Evolutionary conservation across 1,140 invertebrate species (phyloP).

Genomic region (Nixonia krombeini): DNA sequence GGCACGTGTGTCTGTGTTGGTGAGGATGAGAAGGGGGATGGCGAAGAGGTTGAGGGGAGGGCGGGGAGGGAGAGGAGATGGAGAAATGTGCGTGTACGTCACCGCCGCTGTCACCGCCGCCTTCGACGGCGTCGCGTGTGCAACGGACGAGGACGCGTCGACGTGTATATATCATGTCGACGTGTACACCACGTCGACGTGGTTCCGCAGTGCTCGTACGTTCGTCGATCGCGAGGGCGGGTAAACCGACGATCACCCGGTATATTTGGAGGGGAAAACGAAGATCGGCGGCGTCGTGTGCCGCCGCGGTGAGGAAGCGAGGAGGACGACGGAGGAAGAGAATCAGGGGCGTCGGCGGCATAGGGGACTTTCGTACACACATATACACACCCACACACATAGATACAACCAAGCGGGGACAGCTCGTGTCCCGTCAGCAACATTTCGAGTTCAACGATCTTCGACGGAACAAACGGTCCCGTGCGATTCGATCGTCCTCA

Average conservation of each 20-base stretch:
- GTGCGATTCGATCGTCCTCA: conserved; percentile 34
- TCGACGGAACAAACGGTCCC: conserved; percentile 49
- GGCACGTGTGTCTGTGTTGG: conserved; percentile 36
- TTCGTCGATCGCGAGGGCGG: conserved; percentile 11
- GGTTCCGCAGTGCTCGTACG: no score
- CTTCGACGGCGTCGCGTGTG: conserved; percentile 14
- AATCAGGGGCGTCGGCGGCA: conserved; percentile 36
- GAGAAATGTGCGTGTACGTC: conserved; percentile 28
- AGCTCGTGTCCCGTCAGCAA: conserved; percentile 62
- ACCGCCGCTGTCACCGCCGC: neutral
- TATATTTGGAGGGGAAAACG: conserved; percentile 41
- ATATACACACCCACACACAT: conserved; percentile 11
- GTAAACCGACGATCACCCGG: conserved; percentile 34
- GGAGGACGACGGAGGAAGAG: conserved; percentile 1
- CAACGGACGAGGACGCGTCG: conserved; percentile 32
- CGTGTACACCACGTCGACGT: no score
- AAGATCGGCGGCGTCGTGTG: conserved; percentile 30
- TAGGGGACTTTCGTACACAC: conserved; percentile 25
- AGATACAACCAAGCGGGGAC: conserved; percentile 21
- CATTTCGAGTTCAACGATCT: conserved; percentile 68
- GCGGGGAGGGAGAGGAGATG: conserved; percentile 33
- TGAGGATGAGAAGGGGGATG: conserved; percentile 29
- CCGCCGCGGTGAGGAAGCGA: conserved; percentile 16
- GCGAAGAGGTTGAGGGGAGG: no score
- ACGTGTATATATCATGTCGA: no score